A percentile compares a stretch with the other conserved stretches of the same genome.
phyloP scores from a whole-genome alignment of 2,797 vertebrate species.

The Glossophaga mutica region DNA sequence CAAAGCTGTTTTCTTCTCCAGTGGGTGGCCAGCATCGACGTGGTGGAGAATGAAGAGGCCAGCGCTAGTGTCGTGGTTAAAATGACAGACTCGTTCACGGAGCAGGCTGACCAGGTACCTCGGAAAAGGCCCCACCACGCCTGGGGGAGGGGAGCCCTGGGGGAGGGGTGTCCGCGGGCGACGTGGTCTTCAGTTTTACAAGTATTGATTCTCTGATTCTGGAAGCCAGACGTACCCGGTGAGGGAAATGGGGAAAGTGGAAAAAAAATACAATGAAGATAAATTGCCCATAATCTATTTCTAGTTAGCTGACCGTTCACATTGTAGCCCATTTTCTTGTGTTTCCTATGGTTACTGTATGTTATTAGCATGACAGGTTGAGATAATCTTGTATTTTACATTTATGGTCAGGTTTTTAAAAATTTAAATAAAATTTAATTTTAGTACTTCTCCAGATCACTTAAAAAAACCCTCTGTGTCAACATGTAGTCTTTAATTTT shows the following conservation, averaged over 20 bases:
- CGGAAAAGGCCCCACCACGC: accelerated
- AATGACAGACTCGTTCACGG: slow-evolving; percentile 87
- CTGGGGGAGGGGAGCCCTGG: background rate
- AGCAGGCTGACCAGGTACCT: slow-evolving; percentile 94
- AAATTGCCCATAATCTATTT: background rate
- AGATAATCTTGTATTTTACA: background rate
- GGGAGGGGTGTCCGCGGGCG: background rate
- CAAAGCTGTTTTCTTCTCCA: slow-evolving; percentile 51
- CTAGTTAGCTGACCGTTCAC: background rate
- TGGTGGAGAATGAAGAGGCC: slow-evolving; percentile 91
- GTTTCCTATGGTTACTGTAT: background rate
- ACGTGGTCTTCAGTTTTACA: background rate
- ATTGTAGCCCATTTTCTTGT: background rate
- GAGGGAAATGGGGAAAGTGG: background rate
- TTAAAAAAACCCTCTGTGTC: background rate
- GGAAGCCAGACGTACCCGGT: background rate
- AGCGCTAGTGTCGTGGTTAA: slow-evolving; percentile 89
- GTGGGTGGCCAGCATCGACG: slow-evolving; percentile 96
- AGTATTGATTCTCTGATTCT: background rate
- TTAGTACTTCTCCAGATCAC: background rate
- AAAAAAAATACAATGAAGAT: background rate
- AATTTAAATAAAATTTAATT: background rate
- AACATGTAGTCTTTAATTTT: background rate
- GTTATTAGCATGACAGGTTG: background rate
- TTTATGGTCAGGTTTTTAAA: background rate